Conservation (phyloP, 2,113 vertebrate genomes). For the Actinemys pallida region DNA sequence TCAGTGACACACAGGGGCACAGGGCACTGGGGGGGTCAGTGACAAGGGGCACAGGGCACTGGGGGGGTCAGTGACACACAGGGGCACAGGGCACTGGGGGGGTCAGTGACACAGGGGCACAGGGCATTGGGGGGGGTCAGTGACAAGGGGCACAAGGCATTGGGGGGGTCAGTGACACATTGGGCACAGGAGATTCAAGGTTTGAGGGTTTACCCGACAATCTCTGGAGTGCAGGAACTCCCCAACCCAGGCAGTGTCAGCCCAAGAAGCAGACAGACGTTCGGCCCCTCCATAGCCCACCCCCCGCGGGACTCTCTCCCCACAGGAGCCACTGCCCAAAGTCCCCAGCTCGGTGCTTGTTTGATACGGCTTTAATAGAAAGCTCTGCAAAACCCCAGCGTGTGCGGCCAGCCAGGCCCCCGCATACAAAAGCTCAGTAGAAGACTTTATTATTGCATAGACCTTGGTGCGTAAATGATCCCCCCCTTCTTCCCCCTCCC, state of each 20-base stretch:
- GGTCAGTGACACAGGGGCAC: background rate
- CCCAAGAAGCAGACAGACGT: too few species aligned
- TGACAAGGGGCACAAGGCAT: background rate
- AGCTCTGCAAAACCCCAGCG: background rate
- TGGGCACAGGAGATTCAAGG: background rate
- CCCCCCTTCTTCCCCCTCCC: background rate
- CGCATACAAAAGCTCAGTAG: conserved; percentile 55
- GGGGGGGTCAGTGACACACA: too few species aligned
- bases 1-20: background rate
- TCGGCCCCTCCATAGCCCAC: background rate
- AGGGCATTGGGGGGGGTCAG: too few species aligned
- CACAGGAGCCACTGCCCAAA: fast-evolving
- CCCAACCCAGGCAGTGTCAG: background rate
- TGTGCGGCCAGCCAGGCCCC: background rate
- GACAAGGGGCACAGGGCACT: too few species aligned
- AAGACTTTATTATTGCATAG: conserved; percentile 69
- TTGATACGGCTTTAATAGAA: conserved; percentile 68
- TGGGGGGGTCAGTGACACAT: background rate
- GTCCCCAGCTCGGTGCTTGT: background rate
- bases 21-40: too few species aligned
- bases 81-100: too few species aligned
- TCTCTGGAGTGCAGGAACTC: background rate
- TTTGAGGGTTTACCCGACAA: too few species aligned
- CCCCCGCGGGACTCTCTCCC: background rate
- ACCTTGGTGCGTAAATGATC: conserved; percentile 36